phyloP scores from a whole-genome alignment of 2,797 vertebrate genomes.

The Dromococcyx pavoninus region DNA sequence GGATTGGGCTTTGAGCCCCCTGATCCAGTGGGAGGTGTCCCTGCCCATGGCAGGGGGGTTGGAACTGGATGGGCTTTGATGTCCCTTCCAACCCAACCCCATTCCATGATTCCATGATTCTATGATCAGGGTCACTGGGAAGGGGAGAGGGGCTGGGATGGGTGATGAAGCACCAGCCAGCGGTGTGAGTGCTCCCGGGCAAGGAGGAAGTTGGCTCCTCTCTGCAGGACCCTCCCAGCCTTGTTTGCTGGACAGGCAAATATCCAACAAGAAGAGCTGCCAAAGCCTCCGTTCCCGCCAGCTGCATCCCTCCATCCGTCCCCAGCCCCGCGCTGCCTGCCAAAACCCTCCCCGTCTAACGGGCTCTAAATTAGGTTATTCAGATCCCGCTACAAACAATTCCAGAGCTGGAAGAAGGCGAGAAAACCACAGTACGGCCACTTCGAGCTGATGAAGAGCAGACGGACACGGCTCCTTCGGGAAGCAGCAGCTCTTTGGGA shows the following conservation, averaged over 20 bases:
- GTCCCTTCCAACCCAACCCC: too few species aligned
- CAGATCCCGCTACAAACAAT: not conserved
- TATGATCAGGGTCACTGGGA: rapidly evolving
- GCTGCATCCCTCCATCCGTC: not conserved
- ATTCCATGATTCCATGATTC: too few species aligned
- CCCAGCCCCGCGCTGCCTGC: not conserved
- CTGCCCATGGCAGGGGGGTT: too few species aligned
- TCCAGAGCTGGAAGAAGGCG: not conserved
- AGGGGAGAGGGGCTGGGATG: not conserved
- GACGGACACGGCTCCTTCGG: rapidly evolving
- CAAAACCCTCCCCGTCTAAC: not conserved
- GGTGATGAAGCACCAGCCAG: not conserved
- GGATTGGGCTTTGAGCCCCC: too few species aligned
- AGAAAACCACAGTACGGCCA: not conserved
- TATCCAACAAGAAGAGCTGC: not conserved
- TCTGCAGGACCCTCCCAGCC: not conserved
- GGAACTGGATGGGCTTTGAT: too few species aligned
- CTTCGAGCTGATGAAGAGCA: not conserved
- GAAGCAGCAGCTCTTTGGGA: not conserved
- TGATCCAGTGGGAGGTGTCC: too few species aligned
- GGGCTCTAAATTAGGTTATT: not conserved
- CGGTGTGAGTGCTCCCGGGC: rapidly evolving
- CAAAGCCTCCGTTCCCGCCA: not conserved
- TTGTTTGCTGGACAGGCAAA: not conserved
- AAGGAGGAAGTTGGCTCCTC: not conserved